Evolutionary conservation across 2,888 invertebrate species (phyloP).

Genomic region (Mesorhabditis spiculigera): DNA sequence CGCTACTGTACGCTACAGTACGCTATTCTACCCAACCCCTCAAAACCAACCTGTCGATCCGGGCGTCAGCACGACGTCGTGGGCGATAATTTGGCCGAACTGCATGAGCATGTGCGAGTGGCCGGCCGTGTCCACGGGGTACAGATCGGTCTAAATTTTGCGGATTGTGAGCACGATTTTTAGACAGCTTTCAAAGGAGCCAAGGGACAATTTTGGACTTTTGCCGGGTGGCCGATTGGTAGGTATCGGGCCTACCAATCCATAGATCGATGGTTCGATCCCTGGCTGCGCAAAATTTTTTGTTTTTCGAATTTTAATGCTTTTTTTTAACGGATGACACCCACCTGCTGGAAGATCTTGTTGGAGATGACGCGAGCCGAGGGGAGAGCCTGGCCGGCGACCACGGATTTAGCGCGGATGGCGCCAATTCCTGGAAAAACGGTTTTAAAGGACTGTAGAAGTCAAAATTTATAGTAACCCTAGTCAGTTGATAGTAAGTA

Average conservation of each 20-base stretch:
- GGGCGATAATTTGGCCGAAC: slow-evolving; percentile 87
- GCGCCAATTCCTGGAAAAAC: slow-evolving; percentile 16
- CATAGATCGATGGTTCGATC: too few relatives aligned
- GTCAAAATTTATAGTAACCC: too few relatives aligned
- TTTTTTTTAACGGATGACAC: too few relatives aligned
- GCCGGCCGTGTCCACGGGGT: slow-evolving; percentile 18
- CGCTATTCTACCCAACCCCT: too few relatives aligned
- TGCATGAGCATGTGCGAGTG: slow-evolving; percentile 71
- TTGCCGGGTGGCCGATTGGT: too few relatives aligned
- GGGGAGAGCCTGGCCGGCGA: slow-evolving; percentile 22
- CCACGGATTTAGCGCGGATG: slow-evolving; percentile 19
- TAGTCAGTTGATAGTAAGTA: too few relatives aligned
- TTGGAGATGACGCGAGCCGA: slow-evolving; percentile 30
- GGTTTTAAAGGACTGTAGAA: background rate
- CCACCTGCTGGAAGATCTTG: slow-evolving; percentile 21
- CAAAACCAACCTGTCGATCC: slow-evolving; percentile 61
- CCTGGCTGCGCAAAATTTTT: too few relatives aligned
- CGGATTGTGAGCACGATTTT: background rate
- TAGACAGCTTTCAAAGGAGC: background rate
- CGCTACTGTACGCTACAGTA: too few relatives aligned
- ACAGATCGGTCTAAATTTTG: slow-evolving; percentile 11
- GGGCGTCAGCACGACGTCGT: slow-evolving; percentile 87
- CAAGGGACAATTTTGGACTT: background rate
- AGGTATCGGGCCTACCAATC: too few relatives aligned
- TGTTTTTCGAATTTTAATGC: too few relatives aligned